These are phyloP conservation scores for Carapus acus DNA, from an alignment of 2,797 vertebrate genomes.

Conservation along the genomic window DNA sequence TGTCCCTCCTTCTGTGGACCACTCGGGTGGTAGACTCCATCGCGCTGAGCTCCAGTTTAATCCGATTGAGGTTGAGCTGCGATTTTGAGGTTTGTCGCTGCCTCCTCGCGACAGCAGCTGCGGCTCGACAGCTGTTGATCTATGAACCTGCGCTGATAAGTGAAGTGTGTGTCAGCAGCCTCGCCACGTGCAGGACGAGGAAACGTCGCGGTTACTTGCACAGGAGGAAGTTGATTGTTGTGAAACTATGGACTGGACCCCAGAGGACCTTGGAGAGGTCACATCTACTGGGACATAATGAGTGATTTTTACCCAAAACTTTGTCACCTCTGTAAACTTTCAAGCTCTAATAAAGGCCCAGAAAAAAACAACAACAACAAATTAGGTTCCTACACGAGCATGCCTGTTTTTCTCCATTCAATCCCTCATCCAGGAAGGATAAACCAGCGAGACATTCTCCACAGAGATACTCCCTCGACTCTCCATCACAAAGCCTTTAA, in stretches of 20 bases:
- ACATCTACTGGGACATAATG: too few species aligned
- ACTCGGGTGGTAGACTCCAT: constrained; percentile 52
- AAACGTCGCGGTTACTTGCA: constrained; percentile 43
- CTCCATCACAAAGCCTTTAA: constrained; percentile 56
- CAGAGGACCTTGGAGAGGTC: too few species aligned
- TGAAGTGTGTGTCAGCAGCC: neutral
- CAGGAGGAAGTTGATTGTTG: constrained; percentile 40
- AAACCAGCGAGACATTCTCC: constrained; percentile 27
- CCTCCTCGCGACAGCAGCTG: neutral
- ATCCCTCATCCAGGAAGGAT: constrained; percentile 39
- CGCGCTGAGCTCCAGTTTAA: neutral
- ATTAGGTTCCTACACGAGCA: too few species aligned
- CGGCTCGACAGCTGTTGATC: constrained; percentile 7
- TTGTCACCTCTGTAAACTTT: too few species aligned
- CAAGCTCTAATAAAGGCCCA: too few species aligned
- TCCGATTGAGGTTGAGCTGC: neutral
- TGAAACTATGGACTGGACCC: constrained; percentile 51
- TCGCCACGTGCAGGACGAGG: constrained; percentile 40
- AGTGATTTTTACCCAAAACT: too few species aligned
- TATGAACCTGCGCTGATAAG: constrained; percentile 14
- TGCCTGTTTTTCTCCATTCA: constrained; percentile 19
- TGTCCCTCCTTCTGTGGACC: constrained; percentile 45
- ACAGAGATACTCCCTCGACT: constrained; percentile 23
- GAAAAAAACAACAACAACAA: too few species aligned
- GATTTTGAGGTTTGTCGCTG: too few species aligned